Percentiles rank a stretch among this genome's conserved stretches.
phyloP scores from a whole-genome alignment of 2,888 invertebrate species.

The Dolichomitus sp. region DNA sequence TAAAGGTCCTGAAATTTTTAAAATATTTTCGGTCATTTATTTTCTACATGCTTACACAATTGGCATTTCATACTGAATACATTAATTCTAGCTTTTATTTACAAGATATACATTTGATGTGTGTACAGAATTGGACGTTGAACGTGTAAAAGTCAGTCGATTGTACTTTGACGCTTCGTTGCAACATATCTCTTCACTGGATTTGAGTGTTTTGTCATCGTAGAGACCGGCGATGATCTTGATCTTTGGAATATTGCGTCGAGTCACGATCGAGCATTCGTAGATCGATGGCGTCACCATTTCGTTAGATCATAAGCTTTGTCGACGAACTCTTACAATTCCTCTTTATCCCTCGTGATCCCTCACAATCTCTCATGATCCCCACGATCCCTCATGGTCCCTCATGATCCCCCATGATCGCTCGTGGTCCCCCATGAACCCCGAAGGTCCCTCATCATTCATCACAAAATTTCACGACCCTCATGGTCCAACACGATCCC shows the following conservation, averaged over 20 bases:
- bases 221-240: neutral
- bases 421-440: no score
- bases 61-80: neutral
- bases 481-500: no score
- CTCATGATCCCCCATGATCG: no score
- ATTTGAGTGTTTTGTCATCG: neutral
- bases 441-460: no score
- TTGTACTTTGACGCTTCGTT: neutral
- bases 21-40: no score
- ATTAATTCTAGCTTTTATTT: neutral
- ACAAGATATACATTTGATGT: neutral
- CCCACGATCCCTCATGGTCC: no score
- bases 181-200: neutral
- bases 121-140: neutral
- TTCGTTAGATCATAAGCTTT: neutral
- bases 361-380: no score
- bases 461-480: no score
- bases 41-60: neutral
- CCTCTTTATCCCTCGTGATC: no score
- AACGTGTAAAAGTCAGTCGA: neutral
- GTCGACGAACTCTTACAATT: neutral
- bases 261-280: neutral
- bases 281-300: neutral
- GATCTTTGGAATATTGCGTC: constrained; percentile 1
- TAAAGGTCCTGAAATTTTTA: neutral